Base-by-base conservation (phyloP, 2,797 vertebrate genomes). In the Bradypus variegatus region DNA sequence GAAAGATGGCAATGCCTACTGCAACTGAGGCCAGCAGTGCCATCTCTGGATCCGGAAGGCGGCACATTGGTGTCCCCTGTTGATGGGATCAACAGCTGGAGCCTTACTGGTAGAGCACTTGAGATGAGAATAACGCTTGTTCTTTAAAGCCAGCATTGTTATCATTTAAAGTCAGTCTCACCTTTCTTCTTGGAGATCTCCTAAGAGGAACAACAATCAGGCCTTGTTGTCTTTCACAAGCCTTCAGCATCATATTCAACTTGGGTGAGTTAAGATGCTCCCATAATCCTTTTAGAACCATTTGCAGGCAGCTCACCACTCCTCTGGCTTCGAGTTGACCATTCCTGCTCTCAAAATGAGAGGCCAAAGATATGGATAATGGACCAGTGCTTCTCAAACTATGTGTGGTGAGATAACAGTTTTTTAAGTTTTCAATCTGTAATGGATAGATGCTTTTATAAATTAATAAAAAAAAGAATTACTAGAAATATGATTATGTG, bases 191-290 rank as follows among this genome's bases (percentile, higher is more conserved):
- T 89, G 33, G 38, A 55, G 72, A 84, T 31, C 7, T 88, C 88
- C 67, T 45, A 88, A 86, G 64, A 94, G 65, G 64, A 91, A 85
- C 8, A 81, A 86, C 41, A 45, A 84, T 70, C 58, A 85, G 82
- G 33, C 6, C 53, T n/a, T 82, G 41, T 29, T 62, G 23, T 80
- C 29, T 91, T 89, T 85, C 60, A 83, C 64, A 91, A 86, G 67
- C 33, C 70, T 55, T 93, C 64, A 89, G 21, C 48, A 77, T 65
- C 86, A 75, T 31, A 62, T 69, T 95, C 72, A 87, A 69, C 31
- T 48, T 60, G 36, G 36, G 53, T 80, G 92, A 92, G 62, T 53
- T 72, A 62, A 79, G 62, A 18, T 50, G 38, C 36, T 90, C n/a
- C 77, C 29, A 73, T 41, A 72, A 78, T 72, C 58, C 80, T 83